Evolutionary conservation across 2,113 vertebrate species (phyloP).

Genomic region (Excalfactoria chinensis): DNA sequence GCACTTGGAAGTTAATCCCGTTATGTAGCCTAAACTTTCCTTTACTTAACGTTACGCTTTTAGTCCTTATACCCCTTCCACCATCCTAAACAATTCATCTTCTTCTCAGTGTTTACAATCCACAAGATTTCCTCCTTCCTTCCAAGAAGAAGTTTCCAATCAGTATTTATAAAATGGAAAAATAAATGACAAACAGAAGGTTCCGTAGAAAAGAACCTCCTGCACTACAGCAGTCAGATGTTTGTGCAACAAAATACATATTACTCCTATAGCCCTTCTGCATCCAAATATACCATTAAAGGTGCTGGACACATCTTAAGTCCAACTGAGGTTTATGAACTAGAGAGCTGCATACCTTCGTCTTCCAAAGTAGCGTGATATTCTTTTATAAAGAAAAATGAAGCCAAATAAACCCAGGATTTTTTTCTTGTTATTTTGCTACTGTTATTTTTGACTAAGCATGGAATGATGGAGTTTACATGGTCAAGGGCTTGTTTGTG

Average conservation of each 20-base stretch:
- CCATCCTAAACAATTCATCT: conserved; percentile 69
- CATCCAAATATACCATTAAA: neutral
- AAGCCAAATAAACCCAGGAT: conserved; percentile 22
- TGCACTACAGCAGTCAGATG: conserved; percentile 33
- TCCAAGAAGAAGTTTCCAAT: conserved; percentile 76
- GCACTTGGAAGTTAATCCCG: conserved; percentile 47
- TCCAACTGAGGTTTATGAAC: conserved; percentile 15
- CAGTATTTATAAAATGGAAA: conserved; percentile 74
- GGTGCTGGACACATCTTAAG: conserved; percentile 20
- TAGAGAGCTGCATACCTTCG: conserved; percentile 26
- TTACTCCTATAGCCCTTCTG: neutral
- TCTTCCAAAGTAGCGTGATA: neutral
- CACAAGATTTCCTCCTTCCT: conserved; percentile 64
- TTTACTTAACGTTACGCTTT: conserved; percentile 7
- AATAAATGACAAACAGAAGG: conserved; percentile 77
- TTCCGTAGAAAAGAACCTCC: conserved; percentile 48
- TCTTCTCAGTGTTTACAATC: conserved; percentile 72
- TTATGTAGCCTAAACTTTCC: conserved; percentile 58
- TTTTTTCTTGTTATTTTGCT: neutral
- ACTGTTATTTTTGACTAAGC: conserved; percentile 59
- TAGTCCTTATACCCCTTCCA: conserved; percentile 44
- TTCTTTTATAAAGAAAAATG: neutral
- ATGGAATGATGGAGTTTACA: conserved; percentile 15
- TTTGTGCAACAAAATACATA: conserved; percentile 27
- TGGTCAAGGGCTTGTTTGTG: conserved; percentile 54